Percentiles rank a stretch among this genome's conserved stretches.
Conservation (phyloP, 2,113 vertebrate genomes). For the Aix galericulata region DNA sequence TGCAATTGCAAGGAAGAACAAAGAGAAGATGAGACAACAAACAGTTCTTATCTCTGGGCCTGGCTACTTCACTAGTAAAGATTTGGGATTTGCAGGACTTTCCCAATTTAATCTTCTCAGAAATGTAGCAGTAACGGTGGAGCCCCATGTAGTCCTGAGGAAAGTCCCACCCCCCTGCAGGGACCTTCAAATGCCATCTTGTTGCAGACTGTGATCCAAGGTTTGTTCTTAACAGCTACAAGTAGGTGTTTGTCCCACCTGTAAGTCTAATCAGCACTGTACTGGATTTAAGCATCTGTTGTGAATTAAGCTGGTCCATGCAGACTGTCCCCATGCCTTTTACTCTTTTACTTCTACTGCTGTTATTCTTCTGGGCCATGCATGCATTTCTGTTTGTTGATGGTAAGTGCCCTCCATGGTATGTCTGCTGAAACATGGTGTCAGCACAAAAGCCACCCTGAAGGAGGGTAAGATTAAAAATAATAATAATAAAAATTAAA, state of each 20-base stretch:
- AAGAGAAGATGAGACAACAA: not conserved
- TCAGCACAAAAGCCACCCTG: not conserved
- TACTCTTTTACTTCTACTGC: not conserved
- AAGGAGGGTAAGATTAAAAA: not conserved
- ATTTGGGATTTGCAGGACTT: not conserved
- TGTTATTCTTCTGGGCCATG: not conserved
- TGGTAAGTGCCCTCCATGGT: not conserved
- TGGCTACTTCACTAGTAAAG: not conserved
- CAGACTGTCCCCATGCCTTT: not conserved
- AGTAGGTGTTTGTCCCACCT: not conserved
- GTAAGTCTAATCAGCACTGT: not conserved
- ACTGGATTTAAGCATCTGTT: not conserved
- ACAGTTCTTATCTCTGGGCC: not conserved
- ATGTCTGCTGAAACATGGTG: not conserved
- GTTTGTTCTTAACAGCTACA: not conserved
- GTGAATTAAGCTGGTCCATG: not conserved
- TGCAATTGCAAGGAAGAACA: not conserved
- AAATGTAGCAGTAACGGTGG: not conserved
- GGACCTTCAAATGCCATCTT: not conserved
- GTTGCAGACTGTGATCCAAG: accelerated
- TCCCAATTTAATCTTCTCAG: not conserved
- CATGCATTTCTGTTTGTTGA: not conserved
- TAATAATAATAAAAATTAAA: not conserved
- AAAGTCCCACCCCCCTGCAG: not conserved
- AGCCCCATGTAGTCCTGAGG: not conserved